Conservation (phyloP, 2,797 vertebrate species). For the Urosaurus nigricauda region DNA sequence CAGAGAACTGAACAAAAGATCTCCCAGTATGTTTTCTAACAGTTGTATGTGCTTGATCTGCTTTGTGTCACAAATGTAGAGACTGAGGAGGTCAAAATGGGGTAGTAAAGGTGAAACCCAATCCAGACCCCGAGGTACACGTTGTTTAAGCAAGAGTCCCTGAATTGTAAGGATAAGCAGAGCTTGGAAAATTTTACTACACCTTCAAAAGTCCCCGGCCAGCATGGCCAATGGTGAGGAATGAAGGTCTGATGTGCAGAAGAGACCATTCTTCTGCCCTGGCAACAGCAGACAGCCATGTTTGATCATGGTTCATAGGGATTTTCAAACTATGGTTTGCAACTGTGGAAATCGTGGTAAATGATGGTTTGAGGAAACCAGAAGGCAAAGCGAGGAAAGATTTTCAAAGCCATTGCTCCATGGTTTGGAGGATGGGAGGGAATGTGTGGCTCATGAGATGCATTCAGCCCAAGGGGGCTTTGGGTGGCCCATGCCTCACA, state of each 20-base stretch:
- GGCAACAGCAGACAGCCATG: background rate
- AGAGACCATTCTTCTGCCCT: background rate
- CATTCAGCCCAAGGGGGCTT: no score
- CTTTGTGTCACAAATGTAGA: background rate
- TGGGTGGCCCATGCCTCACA: no score
- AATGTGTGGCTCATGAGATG: background rate
- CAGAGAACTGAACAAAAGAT: background rate
- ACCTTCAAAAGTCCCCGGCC: no score
- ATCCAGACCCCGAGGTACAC: background rate
- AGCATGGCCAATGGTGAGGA: no score
- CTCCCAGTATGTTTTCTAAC: background rate
- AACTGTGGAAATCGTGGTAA: background rate
- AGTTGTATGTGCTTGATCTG: background rate
- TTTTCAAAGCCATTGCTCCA: background rate
- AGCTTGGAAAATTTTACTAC: no score
- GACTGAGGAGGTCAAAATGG: background rate
- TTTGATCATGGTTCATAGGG: background rate
- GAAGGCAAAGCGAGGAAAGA: background rate
- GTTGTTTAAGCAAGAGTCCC: background rate
- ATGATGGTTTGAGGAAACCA: background rate
- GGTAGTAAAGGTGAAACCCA: background rate
- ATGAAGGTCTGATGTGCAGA: background rate
- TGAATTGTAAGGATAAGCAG: no score
- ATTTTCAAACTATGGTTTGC: background rate
- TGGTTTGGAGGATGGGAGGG: background rate